Evolutionary conservation across 2,888 invertebrate genomes (phyloP), one percentile per base, ranked within the genome.

Genomic region (Odontocerum albicorne): DNA sequence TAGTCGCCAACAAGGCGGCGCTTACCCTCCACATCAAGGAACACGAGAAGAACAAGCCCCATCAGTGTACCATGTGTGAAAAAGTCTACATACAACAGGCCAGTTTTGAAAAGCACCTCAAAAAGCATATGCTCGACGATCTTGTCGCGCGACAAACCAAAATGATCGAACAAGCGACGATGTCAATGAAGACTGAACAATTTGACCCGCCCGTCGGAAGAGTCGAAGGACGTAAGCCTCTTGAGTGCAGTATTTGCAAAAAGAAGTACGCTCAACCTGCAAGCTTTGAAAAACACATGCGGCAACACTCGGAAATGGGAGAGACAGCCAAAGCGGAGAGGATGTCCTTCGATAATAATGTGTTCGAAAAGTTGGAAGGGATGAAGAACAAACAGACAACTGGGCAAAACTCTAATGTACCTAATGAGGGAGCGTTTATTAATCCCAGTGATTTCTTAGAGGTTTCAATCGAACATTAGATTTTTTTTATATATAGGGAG

Each of bases 251-350:
- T 17, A 56, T 61, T 17, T 61, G 61, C 19, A 52, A 51, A 49
- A 61, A 61, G 35, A 61, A 61, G 35, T 61, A 61, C 19, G 61
- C 61, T 12, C 61, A 61, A 46, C 61, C 61, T 8, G 61, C 61
- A 31, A 61, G 61, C 42, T 61, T 61, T 17, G 61, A 61, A 46
- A 61, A 61, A 44, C 61, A 61, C 51, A 61, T 61, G 61, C 50
- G 58, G 17, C 57, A 58, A 31, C 61, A 61, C 16, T 55, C 56
- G 7, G 61, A 61, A 35, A 22, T 58, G 13, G 61, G 55, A n/a
- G 61, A 58, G 20, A 45, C 38, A 8, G 42, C 43, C 15, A 32
- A 39, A 17, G 31, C 40, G 4, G 53, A 49, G 20, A 27, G 47
- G 32, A 52, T 49, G 47, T 44, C 12, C 17, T 53, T 27, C 22